Base-by-base conservation (phyloP, 1,140 invertebrate species). In the Temnothorax curvispinosus region DNA sequence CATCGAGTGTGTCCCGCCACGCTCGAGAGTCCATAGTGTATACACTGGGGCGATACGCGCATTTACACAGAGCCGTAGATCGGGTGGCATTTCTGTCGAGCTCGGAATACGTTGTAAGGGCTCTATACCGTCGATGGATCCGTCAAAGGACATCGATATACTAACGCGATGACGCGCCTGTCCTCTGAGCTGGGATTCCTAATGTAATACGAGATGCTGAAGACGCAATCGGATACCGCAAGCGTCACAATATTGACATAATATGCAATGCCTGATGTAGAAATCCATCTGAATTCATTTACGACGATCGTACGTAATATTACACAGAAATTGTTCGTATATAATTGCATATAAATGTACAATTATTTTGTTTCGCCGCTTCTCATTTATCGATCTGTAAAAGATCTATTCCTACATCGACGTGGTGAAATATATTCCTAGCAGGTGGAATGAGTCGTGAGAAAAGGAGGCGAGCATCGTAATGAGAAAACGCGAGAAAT, bases 131-230 rank as follows among this genome's bases (percentile, higher is more conserved):
- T 54, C 47, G 35, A 13, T n/a, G 13, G 35, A 54, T 67, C n/a
- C n/a, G 65, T 56, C 65, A 72, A 38, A 81, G 78, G 21, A 81
- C 38, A 72, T 71, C 38, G 50, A 81, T 72, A 81, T 72, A 71
- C 65, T 71, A 81, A 56, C 52, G 38, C 21, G 47, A 69, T 54
- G 47, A 54, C 47, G 50, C 44, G 21, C 21, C 21, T 69, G 13
- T 56, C 50, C 35, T 32, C 21, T 56, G 38, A 81, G 38, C 15
- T 35, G 67, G 50, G 35, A 81, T 81, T 72, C 6, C 67, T 81
- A n/a, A 72, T 72, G 65, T 81, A 81, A 71, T n/a, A 52, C 65
- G 50, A 71, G 38, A 71, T 52, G 15, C 9, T 8, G 27, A 27
- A 72, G 47, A 56, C 13, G 38, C 27, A 71, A 81, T 18, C 67